Conservation (phyloP, 2,113 vertebrate genomes). For the Barnardius zonarius region DNA sequence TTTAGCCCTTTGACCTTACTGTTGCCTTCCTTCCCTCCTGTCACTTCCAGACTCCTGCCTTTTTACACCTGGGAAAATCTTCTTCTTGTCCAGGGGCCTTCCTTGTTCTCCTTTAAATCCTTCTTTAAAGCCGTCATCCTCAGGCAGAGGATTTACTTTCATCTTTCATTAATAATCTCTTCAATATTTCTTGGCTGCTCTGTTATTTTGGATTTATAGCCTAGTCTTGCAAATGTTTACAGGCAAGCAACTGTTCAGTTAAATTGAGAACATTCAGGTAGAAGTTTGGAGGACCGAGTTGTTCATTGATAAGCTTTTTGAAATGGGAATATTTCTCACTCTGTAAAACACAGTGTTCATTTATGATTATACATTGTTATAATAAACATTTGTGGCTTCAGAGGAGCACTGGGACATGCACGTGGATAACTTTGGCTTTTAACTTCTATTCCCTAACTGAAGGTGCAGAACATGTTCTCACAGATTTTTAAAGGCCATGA, state of each 20-base stretch:
- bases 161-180: conserved; percentile 25
- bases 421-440: not conserved
- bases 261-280: conserved; percentile 10
- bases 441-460: not conserved
- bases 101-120: conserved; percentile 8
- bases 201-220: conserved; percentile 32
- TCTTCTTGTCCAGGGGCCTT: not conserved
- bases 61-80: not conserved
- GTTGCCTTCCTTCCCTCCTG: not conserved
- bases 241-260: not conserved
- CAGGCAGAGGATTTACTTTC: not conserved
- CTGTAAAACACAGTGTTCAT: conserved; percentile 6
- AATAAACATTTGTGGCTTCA: conserved; percentile 2
- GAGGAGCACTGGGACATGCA: not conserved
- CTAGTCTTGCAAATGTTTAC: not conserved
- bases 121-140: not conserved
- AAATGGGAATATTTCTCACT: conserved; percentile 9
- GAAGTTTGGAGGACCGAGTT: not conserved
- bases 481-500: not conserved
- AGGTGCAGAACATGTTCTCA: not conserved
- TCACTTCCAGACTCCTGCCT: not conserved
- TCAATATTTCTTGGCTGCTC: not conserved
- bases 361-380: not conserved
- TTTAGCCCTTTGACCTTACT: conserved; percentile 12
- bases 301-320: not conserved